Conservation (phyloP, 2,888 invertebrate species). For the Clitarchus hookeri region DNA sequence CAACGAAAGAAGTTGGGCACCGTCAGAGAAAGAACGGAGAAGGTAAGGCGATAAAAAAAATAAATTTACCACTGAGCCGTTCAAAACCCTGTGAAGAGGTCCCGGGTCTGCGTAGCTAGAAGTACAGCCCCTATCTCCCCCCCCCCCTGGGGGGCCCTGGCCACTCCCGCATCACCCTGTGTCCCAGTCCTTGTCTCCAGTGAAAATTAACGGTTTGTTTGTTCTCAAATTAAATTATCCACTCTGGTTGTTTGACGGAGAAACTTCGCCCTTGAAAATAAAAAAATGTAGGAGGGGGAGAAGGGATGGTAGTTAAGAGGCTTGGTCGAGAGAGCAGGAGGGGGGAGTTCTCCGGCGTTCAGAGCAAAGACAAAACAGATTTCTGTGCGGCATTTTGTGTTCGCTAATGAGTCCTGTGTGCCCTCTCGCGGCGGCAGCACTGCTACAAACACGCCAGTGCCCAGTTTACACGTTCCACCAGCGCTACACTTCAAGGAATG, state of each 20-base stretch:
- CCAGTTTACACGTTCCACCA: not conserved
- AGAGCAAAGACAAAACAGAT: conserved; percentile 8
- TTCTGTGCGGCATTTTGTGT: not conserved
- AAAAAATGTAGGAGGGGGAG: not conserved
- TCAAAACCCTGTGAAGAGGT: not conserved
- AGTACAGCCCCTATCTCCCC: not conserved
- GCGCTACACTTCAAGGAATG: too few relatives aligned
- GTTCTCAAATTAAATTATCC: conserved; percentile 10
- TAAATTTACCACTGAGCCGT: not conserved
- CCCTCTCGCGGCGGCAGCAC: not conserved
- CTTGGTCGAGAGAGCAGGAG: not conserved
- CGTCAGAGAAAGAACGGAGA: not conserved
- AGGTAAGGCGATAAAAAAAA: not conserved
- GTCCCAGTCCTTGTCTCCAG: not conserved
- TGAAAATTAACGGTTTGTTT: conserved; percentile 14
- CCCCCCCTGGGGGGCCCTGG: too few relatives aligned
- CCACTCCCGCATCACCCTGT: not conserved
- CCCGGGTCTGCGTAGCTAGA: not conserved
- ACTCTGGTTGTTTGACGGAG: conserved; percentile 14
- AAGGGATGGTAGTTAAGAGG: conserved; percentile 6
- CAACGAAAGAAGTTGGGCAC: not conserved
- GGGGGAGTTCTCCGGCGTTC: not conserved
- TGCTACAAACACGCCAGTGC: not conserved
- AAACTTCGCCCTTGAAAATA: conserved; percentile 1
- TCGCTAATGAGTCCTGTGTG: not conserved